Base-by-base conservation (phyloP, 2,888 invertebrate genomes). In the Dimorphilus gyrociliatus region DNA sequence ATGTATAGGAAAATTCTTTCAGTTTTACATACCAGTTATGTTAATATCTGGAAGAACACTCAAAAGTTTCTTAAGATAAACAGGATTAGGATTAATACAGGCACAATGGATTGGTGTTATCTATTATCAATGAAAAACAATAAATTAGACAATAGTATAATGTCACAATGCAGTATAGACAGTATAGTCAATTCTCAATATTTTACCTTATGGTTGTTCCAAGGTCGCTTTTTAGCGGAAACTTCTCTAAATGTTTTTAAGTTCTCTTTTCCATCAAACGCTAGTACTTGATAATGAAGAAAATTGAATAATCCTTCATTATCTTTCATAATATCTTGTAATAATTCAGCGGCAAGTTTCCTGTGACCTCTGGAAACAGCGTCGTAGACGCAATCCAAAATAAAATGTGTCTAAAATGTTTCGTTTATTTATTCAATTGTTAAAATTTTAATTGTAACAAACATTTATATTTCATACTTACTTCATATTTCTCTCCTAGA, bases 31-130 rank as follows among this genome's bases (percentile, higher is more conserved):
- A n/a, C n/a, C n/a, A n/a, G n/a, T 48, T 18, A 67, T 40, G 40
- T 62, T 60, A 36, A 60, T 57, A 30, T 67, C 65, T 2, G 68
- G 66, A 32, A 61, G 57, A 15, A 62, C 50, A 2, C 48, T 40
- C 19, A 67, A 38, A 31, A 70, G 48, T 3, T 60, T 48, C 2
- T 50, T 48, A 27, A 68, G 41, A 41, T 65, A 63, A 25, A 59
- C 55, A 2, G 58, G 50, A 42, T 68, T 66, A 3, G 68, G 68
- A 43, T 69, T 69, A 38, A 69, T 65, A 16, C 65, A 64, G 10
- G 69, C 67, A 44, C 67, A 66, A 44, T 69, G 69, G 2, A 69
- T 38, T 2, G 69, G 69, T 1, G 67, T 68, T 19, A 69, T 55
- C 55, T 64, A 39, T 24, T 30, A 35, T 10, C 17, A 18, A 16